Percentiles rank a stretch among this genome's conserved stretches.
Conservation (phyloP, 2,888 invertebrate genomes). For the Emesis furor region DNA sequence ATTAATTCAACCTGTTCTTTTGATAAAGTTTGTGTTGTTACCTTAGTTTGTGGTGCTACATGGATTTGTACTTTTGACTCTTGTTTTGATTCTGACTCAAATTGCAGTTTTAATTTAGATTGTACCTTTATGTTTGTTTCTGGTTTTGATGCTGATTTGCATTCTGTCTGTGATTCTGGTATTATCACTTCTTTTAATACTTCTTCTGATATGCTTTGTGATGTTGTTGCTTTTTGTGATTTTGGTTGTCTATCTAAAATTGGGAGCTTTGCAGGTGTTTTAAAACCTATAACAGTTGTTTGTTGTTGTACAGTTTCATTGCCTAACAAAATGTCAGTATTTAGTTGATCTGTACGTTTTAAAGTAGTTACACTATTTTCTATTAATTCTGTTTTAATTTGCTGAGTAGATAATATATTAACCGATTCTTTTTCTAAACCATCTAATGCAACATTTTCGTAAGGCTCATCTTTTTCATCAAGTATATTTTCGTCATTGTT, state of each 20-base stretch:
- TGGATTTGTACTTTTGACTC: neutral
- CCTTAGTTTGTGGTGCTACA: neutral
- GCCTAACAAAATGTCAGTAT: neutral
- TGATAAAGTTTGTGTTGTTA: neutral
- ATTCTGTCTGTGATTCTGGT: neutral
- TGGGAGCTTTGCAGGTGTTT: neutral
- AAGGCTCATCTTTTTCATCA: slow-evolving; percentile 20
- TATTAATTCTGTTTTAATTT: neutral
- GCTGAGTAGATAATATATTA: neutral
- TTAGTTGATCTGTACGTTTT: neutral
- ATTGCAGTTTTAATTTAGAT: neutral
- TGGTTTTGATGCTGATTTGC: neutral
- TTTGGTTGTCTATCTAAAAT: neutral
- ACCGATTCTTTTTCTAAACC: neutral
- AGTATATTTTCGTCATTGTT: slow-evolving; percentile 6
- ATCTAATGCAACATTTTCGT: neutral
- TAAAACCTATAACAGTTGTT: neutral
- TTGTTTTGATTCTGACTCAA: neutral
- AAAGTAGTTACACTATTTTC: neutral
- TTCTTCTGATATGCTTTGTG: neutral
- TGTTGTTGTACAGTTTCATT: neutral
- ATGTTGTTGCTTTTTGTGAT: neutral
- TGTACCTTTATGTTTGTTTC: neutral
- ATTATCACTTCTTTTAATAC: neutral
- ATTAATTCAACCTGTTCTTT: neutral